Percentiles rank a stretch among this genome's conserved stretches.
These are phyloP conservation scores for Epinotia nisella DNA, from an alignment of 2,888 invertebrate species.

Conservation along the genomic window DNA sequence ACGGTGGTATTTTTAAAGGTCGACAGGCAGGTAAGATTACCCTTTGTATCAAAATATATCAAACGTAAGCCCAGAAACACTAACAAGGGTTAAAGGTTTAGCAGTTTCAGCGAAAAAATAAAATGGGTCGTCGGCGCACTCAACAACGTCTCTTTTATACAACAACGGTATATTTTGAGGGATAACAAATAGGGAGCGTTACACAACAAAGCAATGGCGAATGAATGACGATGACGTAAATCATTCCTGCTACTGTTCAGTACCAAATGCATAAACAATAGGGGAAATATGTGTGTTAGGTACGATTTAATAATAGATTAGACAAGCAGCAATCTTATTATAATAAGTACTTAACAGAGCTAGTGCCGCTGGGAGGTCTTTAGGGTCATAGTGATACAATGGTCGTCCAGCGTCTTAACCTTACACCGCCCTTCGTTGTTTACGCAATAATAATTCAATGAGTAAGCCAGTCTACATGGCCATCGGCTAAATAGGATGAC, in stretches of 20 bases:
- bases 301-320: neutral
- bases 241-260: slow-evolving; percentile 26
- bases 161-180: slow-evolving; percentile 24
- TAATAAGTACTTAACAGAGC: neutral
- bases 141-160: slow-evolving; percentile 42
- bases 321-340: neutral
- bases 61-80: slow-evolving; percentile 40
- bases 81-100: slow-evolving; percentile 44
- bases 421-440: slow-evolving; percentile 25
- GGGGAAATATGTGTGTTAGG: neutral
- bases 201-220: slow-evolving; percentile 28
- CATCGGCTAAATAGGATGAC: slow-evolving; percentile 17
- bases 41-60: slow-evolving; percentile 42
- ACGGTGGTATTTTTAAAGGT: slow-evolving; percentile 26
- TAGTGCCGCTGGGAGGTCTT: neutral
- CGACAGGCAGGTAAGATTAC: slow-evolving; percentile 39
- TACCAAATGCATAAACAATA: slow-evolving; percentile 19
- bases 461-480: slow-evolving; percentile 10
- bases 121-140: slow-evolving; percentile 38
- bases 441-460: slow-evolving; percentile 33
- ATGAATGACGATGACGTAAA: slow-evolving; percentile 30
- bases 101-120: slow-evolving; percentile 39
- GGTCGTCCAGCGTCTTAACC: slow-evolving; percentile 17
- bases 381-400: slow-evolving; percentile 1
- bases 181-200: slow-evolving; percentile 35